Base-by-base conservation (phyloP, 2,797 vertebrate genomes). In the Alosa sapidissima region DNA sequence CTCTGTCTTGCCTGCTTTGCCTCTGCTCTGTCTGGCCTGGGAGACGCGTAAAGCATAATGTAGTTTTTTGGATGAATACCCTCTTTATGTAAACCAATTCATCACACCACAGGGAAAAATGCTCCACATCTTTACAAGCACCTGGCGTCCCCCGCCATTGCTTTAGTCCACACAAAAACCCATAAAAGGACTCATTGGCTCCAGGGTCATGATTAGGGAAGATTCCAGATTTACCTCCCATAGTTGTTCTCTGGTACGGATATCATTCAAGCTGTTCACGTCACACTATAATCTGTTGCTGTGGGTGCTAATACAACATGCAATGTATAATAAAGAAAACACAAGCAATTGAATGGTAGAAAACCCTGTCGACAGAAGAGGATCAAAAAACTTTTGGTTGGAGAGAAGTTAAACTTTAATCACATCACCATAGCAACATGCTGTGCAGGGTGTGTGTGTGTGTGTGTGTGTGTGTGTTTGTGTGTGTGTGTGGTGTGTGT, bases 91-190 rank as follows among this genome's bases (percentile, higher is more conserved):
- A 92, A 91, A 95, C 93, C 95, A 93, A 96, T 96, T 95, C 94
- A 96, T 96, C 95, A 96, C 94, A 93, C 95, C 92, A 94, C 95
- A 93, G 95, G 95, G 95, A 95, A 94, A 95, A 94, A 94, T 94
- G 95, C 94, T 95, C 91, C 93, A 91, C 93, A 91, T 91, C 89
- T 89, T 88, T 88, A 90, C 87, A 87, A 94, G 93, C 95, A 96
- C 95, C 95, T 96, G 95, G 95, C 95, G 95, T 95, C 94, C 93
- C 93, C 90, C 92, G 93, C 94, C 94, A 93, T 95, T 94, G 94
- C 92, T 93, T 93, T 92, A 90, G 92, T 92, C 89, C 93, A 94
- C 94, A 94, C 92, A 93, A 21, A 78, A 36, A 78, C 72, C 41
- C 72, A 78, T 47, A 45, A 78, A 78, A 78, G 8, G 36, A 78